Evolutionary conservation across 2,113 vertebrate species (phyloP).

Genomic region (Pantherophis guttatus): DNA sequence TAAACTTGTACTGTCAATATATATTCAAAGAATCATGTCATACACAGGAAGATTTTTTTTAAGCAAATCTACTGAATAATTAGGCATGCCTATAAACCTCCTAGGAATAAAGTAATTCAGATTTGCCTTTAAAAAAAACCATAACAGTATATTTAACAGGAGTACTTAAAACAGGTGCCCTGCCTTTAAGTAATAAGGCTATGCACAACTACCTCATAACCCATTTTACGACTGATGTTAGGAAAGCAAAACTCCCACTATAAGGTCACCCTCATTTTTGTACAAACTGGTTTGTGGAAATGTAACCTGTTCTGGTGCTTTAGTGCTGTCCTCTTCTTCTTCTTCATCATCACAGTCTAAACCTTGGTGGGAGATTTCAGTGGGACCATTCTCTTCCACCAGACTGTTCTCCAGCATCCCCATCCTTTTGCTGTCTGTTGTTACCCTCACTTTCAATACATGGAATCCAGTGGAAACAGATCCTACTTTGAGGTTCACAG

Average conservation of each 20-base stretch:
- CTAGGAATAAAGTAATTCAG: background rate
- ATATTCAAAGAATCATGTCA: background rate
- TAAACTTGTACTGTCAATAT: background rate
- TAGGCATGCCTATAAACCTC: background rate
- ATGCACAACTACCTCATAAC: background rate
- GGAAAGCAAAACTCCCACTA: background rate
- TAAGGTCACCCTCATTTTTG: background rate
- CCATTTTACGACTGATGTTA: background rate
- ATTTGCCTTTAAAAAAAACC: background rate
- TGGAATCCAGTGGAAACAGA: slow-evolving; percentile 71
- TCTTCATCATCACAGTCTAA: slow-evolving; percentile 71
- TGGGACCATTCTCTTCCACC: slow-evolving; percentile 40
- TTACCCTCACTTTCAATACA: slow-evolving; percentile 69
- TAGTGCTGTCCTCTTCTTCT: slow-evolving; percentile 51
- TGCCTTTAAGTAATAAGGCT: background rate
- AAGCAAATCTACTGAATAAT: background rate
- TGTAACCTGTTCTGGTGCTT: slow-evolving; percentile 53
- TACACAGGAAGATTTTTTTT: background rate
- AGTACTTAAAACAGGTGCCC: background rate
- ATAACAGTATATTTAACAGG: background rate
- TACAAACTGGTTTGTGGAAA: background rate
- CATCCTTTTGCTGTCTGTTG: slow-evolving; percentile 64
- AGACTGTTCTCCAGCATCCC: slow-evolving; percentile 27
- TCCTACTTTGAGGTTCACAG: slow-evolving; percentile 66
- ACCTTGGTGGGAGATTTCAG: slow-evolving; percentile 66